Conservation (phyloP, 2,113 vertebrate species). For the Pelmatolapia mariae region DNA sequence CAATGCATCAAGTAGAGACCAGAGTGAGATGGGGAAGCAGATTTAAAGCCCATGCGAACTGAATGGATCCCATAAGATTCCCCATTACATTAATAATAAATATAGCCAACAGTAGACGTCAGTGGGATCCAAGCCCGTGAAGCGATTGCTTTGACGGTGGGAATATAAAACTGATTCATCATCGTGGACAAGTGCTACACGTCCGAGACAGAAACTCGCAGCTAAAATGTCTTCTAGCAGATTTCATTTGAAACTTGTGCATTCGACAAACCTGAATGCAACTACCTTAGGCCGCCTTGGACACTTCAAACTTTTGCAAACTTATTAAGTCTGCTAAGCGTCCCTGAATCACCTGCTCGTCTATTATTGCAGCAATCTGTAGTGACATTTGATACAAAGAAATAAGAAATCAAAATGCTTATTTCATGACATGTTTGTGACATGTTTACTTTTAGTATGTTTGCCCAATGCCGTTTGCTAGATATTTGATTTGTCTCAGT, state of each 20-base stretch:
- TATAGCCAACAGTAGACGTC: slow-evolving; percentile 1
- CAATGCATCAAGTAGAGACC: background rate
- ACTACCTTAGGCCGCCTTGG: background rate
- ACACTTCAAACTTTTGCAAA: background rate
- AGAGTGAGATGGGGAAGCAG: background rate
- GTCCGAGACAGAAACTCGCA: background rate
- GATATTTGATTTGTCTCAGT: background rate
- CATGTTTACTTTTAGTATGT: background rate
- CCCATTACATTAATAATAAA: slow-evolving; percentile 44
- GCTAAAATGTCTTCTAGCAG: background rate
- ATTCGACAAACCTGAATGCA: background rate
- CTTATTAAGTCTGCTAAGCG: background rate
- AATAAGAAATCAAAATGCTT: background rate
- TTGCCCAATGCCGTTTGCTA: background rate
- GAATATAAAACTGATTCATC: slow-evolving; percentile 34
- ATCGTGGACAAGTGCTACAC: background rate
- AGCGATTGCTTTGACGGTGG: background rate
- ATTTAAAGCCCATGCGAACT: slow-evolving; percentile 12
- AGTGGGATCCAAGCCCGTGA: background rate
- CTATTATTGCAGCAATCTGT: background rate
- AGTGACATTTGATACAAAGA: background rate
- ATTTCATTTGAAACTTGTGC: background rate
- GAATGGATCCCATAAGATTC: slow-evolving; percentile 26
- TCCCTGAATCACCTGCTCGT: background rate
- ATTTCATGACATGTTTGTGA: too few relatives aligned